Evolutionary conservation across 1,140 invertebrate species (phyloP), one percentile per base, ranked within the genome.

Genomic region (Ostrea denselamellosa): DNA sequence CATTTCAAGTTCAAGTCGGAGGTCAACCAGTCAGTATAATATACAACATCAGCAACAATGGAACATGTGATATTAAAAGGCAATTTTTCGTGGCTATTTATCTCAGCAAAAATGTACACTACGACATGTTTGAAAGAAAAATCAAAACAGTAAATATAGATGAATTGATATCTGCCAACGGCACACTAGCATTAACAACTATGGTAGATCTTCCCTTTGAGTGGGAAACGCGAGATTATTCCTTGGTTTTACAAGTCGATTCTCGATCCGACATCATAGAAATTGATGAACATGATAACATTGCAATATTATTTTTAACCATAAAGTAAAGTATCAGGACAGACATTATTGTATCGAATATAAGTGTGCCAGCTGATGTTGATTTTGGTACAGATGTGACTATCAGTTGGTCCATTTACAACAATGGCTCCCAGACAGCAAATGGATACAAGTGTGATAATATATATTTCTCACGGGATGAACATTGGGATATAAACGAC

Each of bases 81-180:
- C 17, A 1, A 19, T 62, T 62, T 62, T 62, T 62, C 17, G 14
- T 62, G 3, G 56, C 56, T 17, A 62, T 62, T 19, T 62, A 62
- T 62, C 56, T 62, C 7, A 62, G 56, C n/a, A 62, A 62, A 62
- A n/a, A 62, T 62, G 56, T 62, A 5, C 17, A 62, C 56, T 62
- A 62, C 19, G 56, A 62, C 19, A 62, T 62, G 56, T 62, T 62
- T 62, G 56, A 62, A 62, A 62, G 56, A 62, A 62, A 62, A 62
- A 62, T 62, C 7, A 62, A 62, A 62, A 62, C 56, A 62, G 17
- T 62, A 17, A 62, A 5, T 7, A n/a, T 62, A 62, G 14, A 62
- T 62, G 14, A 62, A 62, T 7, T n/a, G 17, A 62, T 62, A 19
- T 62, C 0, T 17, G 17, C 56, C 17, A 62, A 62, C 5, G n/a